Evolutionary conservation across 2,113 vertebrate species (phyloP), one percentile per base, ranked within the genome.

Genomic region (Thalassoma bifasciatum): DNA sequence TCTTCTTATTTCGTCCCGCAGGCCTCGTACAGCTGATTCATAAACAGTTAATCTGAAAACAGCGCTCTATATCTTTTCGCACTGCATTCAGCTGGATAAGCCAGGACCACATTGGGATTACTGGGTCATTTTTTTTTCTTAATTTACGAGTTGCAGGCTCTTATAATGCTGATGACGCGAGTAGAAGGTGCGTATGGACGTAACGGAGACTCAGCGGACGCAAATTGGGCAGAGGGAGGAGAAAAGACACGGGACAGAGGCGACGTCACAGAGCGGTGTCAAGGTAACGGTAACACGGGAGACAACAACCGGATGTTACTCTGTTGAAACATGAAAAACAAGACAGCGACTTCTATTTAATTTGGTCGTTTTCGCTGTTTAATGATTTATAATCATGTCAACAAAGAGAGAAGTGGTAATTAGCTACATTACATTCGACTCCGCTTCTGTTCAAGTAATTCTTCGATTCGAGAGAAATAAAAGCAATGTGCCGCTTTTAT

Each of bases 151-250:
- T 88, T 84, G 77, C 77, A 69, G 82, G 52, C 60, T 78, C 67
- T 53, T 40, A 62, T 75, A 78, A 88, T 73, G 68, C 75, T 58
- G 91, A 88, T 93, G 91, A 93, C 92, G 91, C 67, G 22, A 1
- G 81, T 84, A 63, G 80, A 81, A 67, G 85, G 58, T 61, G 88
- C 81, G 84, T 62, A 50, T 60, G 58, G 86, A 94, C 92, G 93
- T 93, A 93, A 92, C 89, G 83, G 89, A 93, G 90, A 86, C 81
- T 87, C 81, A 89, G 81, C 70, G 66, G 88, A 93, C 92, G 91
- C 87, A 89, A 86, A 78, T 44, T 68, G 84, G 69, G 63, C 83
- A 84, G 88, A 84, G 88, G 90, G 84, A 70, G 88, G 88, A 87
- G 91, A 63, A 73, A 79, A 57, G 77, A 50, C 83, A 80, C 86